A percentile compares a stretch with the other conserved stretches of the same genome.
These are phyloP conservation scores for Euclidia mi DNA, from an alignment of 2,888 invertebrate species.

Conservation along the genomic window DNA sequence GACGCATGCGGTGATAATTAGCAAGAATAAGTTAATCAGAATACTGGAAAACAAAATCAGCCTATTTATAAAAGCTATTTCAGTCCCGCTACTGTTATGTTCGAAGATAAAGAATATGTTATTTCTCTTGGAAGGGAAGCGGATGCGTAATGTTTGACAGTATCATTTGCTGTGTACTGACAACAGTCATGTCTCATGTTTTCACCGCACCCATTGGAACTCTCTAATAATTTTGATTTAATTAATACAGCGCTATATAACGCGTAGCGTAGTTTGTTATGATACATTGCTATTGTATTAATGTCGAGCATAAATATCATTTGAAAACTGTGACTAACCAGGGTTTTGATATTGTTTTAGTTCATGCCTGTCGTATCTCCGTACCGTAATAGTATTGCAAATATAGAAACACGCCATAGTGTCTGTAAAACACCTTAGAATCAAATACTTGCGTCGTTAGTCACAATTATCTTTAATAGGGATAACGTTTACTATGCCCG, in stretches of 20 bases:
- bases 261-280: no score
- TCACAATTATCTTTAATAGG: neutral
- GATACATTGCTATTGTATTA: no score
- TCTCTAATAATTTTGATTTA: conserved; percentile 19
- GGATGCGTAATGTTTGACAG: conserved; percentile 10
- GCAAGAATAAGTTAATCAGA: conserved; percentile 20
- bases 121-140: conserved; percentile 21
- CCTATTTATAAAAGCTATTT: conserved; percentile 24
- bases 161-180: conserved; percentile 22
- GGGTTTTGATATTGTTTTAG: no score
- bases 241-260: neutral
- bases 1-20: conserved; percentile 22
- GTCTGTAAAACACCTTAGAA: no score
- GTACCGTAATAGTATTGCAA: no score
- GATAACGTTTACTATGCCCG: neutral
- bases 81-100: conserved; percentile 5
- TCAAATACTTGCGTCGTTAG: neutral
- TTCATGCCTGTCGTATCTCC: no score
- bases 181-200: conserved; percentile 16
- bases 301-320: no score
- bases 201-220: conserved; percentile 15
- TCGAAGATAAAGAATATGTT: conserved; percentile 16
- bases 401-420: no score
- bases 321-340: no score
- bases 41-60: conserved; percentile 26